These are phyloP conservation scores for Papilio polyxenes DNA, from an alignment of 1,140 invertebrate genomes.

Conservation along the genomic window DNA sequence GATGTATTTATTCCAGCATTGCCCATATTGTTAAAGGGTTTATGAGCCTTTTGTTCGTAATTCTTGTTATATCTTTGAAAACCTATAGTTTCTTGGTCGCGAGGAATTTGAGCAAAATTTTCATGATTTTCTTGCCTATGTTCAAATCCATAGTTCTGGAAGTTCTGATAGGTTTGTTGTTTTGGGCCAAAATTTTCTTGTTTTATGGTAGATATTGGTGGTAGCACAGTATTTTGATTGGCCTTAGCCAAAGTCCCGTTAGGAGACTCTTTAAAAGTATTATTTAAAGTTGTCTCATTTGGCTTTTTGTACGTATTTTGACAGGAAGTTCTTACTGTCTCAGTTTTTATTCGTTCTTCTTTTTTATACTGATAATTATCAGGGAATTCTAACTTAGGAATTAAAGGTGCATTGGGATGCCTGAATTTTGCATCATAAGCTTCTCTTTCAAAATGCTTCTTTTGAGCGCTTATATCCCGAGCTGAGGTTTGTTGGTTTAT, in stretches of 20 bases:
- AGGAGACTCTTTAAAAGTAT: slow-evolving; percentile 61
- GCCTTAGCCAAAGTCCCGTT: slow-evolving; percentile 57
- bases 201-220: slow-evolving; percentile 80
- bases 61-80: slow-evolving; percentile 74
- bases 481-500: slow-evolving; percentile 75
- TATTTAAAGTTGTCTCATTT: slow-evolving; percentile 54
- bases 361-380: slow-evolving; percentile 74
- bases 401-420: slow-evolving; percentile 68
- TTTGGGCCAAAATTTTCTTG: slow-evolving; percentile 74
- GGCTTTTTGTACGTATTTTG: slow-evolving; percentile 58
- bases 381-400: slow-evolving; percentile 76
- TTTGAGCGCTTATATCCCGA: slow-evolving; percentile 71
- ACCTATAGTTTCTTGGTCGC: slow-evolving; percentile 67
- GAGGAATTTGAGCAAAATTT: slow-evolving; percentile 57
- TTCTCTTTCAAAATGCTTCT: slow-evolving; percentile 67
- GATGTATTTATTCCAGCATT: slow-evolving; percentile 49
- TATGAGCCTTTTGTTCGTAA: slow-evolving; percentile 55
- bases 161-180: slow-evolving; percentile 58
- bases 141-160: slow-evolving; percentile 63
- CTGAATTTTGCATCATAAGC: slow-evolving; percentile 72
- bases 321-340: slow-evolving; percentile 54
- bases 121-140: slow-evolving; percentile 56
- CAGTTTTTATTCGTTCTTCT: slow-evolving; percentile 65
- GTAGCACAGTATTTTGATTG: slow-evolving; percentile 67
- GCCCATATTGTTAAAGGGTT: slow-evolving; percentile 52